Conservation (phyloP, 2,797 vertebrate species). For the Heteromormyrus szaboi region DNA sequence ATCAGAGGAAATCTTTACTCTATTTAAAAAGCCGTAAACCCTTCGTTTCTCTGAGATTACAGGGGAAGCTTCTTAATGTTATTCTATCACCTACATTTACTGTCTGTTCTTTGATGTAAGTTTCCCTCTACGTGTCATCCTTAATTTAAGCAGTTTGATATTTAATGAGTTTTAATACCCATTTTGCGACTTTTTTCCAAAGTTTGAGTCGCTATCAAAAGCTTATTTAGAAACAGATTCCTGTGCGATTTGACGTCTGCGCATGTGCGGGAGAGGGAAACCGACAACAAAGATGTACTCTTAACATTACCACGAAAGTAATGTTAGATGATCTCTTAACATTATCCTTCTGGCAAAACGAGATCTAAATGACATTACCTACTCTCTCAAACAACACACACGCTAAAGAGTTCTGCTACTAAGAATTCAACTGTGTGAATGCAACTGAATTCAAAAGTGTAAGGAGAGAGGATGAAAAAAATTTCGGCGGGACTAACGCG, state of each 20-base stretch:
- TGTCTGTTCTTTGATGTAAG: not conserved
- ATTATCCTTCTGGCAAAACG: not conserved
- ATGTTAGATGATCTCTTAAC: not conserved
- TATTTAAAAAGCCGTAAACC: not conserved
- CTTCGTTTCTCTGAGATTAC: not conserved
- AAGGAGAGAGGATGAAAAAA: not conserved
- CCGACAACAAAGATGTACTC: not conserved
- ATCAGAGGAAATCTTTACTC: not conserved
- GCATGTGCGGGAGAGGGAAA: not conserved
- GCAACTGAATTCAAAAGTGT: not conserved
- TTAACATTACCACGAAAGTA: not conserved
- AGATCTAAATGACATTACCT: not conserved
- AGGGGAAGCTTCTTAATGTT: not conserved
- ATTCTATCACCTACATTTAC: not conserved
- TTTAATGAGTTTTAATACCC: not conserved
- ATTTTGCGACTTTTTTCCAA: not conserved
- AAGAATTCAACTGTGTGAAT: too few species aligned
- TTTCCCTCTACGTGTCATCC: not conserved
- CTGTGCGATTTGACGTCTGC: not conserved
- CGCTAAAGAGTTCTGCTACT: not conserved
- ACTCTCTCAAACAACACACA: not conserved
- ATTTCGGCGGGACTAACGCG: not conserved
- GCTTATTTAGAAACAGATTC: not conserved
- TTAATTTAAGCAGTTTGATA: not conserved
- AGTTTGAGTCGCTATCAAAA: not conserved